Evolutionary conservation across 2,888 invertebrate genomes (phyloP).

Genomic region (Desoria tigrina): DNA sequence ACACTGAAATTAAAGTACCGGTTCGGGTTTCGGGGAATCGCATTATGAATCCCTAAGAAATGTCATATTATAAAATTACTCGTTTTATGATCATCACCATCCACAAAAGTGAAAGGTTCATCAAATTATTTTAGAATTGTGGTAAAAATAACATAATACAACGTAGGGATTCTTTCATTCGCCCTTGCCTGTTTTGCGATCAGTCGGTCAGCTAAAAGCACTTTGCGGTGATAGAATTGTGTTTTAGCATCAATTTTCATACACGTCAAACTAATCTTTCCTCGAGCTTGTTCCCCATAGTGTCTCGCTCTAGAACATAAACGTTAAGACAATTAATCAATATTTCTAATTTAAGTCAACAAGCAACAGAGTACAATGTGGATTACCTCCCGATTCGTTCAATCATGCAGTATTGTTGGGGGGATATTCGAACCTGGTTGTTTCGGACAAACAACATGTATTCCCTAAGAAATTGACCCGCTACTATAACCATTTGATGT

Average conservation of each 20-base stretch:
- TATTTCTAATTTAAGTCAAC: no score
- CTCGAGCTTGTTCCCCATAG: conserved; percentile 70
- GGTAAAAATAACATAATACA: no score
- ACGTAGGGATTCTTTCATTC: no score
- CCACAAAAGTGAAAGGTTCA: no score
- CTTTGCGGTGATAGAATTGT: conserved; percentile 67
- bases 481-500: conserved; percentile 69
- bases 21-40: conserved; percentile 40
- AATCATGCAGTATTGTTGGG: conserved; percentile 69
- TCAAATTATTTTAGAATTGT: no score
- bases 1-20: conserved; percentile 43
- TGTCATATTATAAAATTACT: conserved; percentile 1
- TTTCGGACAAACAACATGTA: conserved; percentile 60
- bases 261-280: conserved; percentile 62
- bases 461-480: conserved; percentile 65
- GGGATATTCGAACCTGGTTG: conserved; percentile 59
- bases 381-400: conserved; percentile 71
- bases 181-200: conserved; percentile 75
- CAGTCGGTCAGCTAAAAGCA: conserved; percentile 63
- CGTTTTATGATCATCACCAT: no score
- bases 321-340: no score
- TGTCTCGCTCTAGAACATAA: conserved; percentile 62
- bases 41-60: conserved; percentile 63
- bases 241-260: conserved; percentile 64
- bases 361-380: no score